phyloP scores from a whole-genome alignment of 2,888 invertebrate species.

The Amphipoea oculea region DNA sequence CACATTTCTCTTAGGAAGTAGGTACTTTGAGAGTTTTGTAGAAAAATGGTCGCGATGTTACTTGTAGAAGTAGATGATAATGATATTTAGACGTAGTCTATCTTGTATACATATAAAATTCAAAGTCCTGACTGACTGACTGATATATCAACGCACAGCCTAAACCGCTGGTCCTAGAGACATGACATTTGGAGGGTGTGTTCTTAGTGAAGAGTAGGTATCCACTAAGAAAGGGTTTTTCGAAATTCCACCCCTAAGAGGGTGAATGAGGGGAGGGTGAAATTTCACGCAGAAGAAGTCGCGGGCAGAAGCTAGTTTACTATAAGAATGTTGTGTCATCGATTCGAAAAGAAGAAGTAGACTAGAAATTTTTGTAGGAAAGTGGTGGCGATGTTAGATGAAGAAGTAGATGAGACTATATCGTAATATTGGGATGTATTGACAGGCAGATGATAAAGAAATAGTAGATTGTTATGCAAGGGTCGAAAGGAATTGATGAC shows the following conservation, averaged over 20 bases:
- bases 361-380: background rate
- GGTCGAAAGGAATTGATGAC: too few relatives aligned
- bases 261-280: too few relatives aligned
- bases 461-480: too few relatives aligned
- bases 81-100: background rate
- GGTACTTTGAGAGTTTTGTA: background rate
- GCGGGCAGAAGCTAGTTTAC: background rate
- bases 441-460: background rate
- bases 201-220: too few relatives aligned
- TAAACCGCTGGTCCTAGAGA: too few relatives aligned
- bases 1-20: constrained; percentile 1
- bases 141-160: too few relatives aligned
- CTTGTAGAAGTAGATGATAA: background rate
- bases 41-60: background rate
- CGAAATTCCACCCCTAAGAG: too few relatives aligned
- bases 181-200: too few relatives aligned
- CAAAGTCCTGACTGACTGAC: too few relatives aligned
- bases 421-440: background rate
- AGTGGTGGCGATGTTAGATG: background rate
- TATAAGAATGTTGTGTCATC: background rate
- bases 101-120: too few relatives aligned
- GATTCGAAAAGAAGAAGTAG: background rate
- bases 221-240: too few relatives aligned
- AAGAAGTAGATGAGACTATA: background rate
- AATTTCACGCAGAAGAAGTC: too few relatives aligned